Evolutionary conservation across 2,888 invertebrate species (phyloP), one percentile per base, ranked within the genome.

Genomic region (Teinopalpus imperialis): DNA sequence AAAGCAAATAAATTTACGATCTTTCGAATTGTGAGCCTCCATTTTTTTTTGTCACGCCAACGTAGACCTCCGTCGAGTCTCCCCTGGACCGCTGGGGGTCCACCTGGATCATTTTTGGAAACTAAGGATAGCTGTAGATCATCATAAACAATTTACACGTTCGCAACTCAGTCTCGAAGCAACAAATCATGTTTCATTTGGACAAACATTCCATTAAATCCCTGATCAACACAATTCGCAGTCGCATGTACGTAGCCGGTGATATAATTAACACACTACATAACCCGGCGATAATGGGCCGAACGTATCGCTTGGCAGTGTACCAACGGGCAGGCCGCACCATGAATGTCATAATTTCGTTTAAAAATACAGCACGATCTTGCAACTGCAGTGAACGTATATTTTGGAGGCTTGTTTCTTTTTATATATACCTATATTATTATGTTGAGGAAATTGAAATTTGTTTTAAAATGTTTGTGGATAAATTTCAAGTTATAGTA

Each of bases 251-350:
- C 23, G 21, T 29, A 23, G 23, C 23, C 23, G n/a, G 4, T 24
- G 20, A 37, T 32, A 44, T 44, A 44, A 44, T 44, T 44, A 44
- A 26, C 37, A 26, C 18, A 14, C 37, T 18, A 30, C 44, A 37
- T 29, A 43, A 27, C 34, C 8, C 43, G 10, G 9, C 43, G 43
- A 36, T 43, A 43, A 35, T 34, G 24, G 42, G 18, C 13, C 20
- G 13, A 34, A 16, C 30, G 37, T 37, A 37, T 37, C 36, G 10
- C 31, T 39, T 44, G 44, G 44, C 44, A 44, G 16, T 7, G 26
- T n/a, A 37, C 44, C 44, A 44, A 26, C 20, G 6, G 3, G 8
- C 12, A 2, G 1, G 5, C 44, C 24, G 18, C 24, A 20, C 13
- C 26, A 29, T 12, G 21, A 10, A 8, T 31, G 8, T 44, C 18